Evolutionary conservation across 2,113 vertebrate species (phyloP), one percentile per base, ranked within the genome.

Genomic region (Campylomormyrus tamandua): DNA sequence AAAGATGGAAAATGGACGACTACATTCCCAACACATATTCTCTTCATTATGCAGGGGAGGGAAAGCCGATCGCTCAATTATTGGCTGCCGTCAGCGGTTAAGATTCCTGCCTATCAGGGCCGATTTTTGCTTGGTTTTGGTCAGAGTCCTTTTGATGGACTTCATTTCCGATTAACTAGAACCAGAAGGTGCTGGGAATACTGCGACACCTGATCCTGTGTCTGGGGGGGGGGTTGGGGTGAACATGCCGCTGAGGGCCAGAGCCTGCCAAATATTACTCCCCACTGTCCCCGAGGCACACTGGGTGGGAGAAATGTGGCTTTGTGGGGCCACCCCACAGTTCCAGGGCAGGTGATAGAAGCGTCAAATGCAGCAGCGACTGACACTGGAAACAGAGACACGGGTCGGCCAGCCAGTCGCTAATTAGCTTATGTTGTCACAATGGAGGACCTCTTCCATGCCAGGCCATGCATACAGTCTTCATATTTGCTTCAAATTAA

Each of bases 101-200:
- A 96, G 97, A 96, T 96, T 97, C 96, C 96, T 96, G 95, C 95
- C 95, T 97, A 96, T 96, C 96, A 96, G 91, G 94, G 94, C 92
- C 95, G 94, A 96, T 97, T 97, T 96, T 94, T 95, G 94, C 96
- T 96, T 95, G 94, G 94, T 96, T 95, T 95, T 94, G 95, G 93
- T 96, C 92, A 90, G 93, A 97, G 92, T 94, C 95, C 92, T 96
- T 97, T 93, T 95, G 96, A 96, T 95, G 96, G 96, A 96, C 94
- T 95, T 95, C 74, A 94, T 96, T 97, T 94, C 92, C 95, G 95
- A 93, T 95, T 93, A 95, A 96, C 89, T 94, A 94, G 95, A 97
- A 97, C 95, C 96, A 96, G 96, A 97, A 95, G 96, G 95, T 94
- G 91, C 94, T 94, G 95, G 94, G 94, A 96, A 96, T 96, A 95